These are phyloP conservation scores for Melanerpes formicivorus DNA, from an alignment of 2,113 vertebrate species.

Conservation along the genomic window DNA sequence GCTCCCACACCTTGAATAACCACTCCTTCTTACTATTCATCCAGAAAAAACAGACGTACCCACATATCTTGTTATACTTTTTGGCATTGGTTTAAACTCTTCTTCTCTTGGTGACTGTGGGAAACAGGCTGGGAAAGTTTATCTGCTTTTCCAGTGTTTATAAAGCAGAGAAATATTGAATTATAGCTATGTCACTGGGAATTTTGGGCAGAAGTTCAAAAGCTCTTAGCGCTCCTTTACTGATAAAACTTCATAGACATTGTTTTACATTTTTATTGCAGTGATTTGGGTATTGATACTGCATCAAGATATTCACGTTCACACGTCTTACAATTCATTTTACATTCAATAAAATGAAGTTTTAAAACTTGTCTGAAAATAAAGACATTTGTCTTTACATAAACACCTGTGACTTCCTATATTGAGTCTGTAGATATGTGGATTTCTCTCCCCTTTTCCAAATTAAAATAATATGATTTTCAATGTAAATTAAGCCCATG, in stretches of 20 bases:
- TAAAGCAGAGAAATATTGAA: neutral
- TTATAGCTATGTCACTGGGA: neutral
- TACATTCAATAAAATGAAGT: neutral
- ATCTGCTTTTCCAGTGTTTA: neutral
- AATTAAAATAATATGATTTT: neutral
- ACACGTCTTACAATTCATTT: neutral
- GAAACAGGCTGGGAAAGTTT: neutral
- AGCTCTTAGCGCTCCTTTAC: neutral
- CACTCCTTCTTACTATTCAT: neutral
- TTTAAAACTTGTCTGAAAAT: neutral
- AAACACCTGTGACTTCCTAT: neutral
- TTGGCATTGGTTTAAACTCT: rapidly evolving
- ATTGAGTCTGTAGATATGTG: neutral
- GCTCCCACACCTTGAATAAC: neutral
- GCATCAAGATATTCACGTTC: neutral
- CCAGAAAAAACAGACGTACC: neutral
- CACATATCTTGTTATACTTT: neutral
- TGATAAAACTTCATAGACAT: neutral
- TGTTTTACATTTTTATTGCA: neutral
- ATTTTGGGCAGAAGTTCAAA: neutral
- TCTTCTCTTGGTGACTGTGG: neutral
- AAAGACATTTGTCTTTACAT: neutral
- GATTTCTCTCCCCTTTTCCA: neutral
- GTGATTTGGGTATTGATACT: neutral
- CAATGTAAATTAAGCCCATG: neutral